Percentiles rank a stretch among this genome's conserved stretches.
Evolutionary conservation across 2,113 vertebrate genomes (phyloP).

Genomic region (Miniopterus natalensis): DNA sequence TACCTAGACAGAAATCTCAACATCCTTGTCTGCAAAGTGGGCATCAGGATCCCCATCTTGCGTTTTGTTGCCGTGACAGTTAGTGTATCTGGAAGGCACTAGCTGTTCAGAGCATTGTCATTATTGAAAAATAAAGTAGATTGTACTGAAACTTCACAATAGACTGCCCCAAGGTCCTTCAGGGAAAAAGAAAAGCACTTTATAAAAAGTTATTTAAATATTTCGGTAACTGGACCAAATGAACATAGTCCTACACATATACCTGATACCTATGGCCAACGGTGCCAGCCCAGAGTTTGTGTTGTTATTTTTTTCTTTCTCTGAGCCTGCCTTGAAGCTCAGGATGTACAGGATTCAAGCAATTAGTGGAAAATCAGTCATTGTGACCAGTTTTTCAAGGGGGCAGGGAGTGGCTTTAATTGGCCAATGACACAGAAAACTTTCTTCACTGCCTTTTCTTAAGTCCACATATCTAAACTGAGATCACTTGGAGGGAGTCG

Average conservation of each 20-base stretch:
- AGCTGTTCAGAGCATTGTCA: not conserved
- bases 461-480: constrained; percentile 61
- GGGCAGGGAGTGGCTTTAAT: not conserved
- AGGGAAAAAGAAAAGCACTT: not conserved
- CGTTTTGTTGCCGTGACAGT: not conserved
- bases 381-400: constrained; percentile 11
- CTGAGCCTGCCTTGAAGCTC: not conserved
- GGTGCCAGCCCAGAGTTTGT: not conserved
- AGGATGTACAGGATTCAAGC: constrained; percentile 42
- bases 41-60: not conserved
- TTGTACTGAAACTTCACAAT: not conserved
- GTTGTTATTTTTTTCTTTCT: not conserved
- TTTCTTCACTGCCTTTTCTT: not conserved
- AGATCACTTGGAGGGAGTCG: constrained; percentile 68
- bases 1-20: not conserved
- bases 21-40: not conserved
- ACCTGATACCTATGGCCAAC: not conserved
- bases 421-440: constrained; percentile 6
- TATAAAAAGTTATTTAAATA: constrained; percentile 31
- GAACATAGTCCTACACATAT: not conserved
- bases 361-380: constrained; percentile 49
- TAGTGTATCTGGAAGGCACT: not conserved
- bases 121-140: constrained; percentile 24
- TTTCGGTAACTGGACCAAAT: not conserved
- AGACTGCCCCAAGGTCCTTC: not conserved